phyloP scores from a whole-genome alignment of 2,113 vertebrate species.

The Mionectes macconnelli region DNA sequence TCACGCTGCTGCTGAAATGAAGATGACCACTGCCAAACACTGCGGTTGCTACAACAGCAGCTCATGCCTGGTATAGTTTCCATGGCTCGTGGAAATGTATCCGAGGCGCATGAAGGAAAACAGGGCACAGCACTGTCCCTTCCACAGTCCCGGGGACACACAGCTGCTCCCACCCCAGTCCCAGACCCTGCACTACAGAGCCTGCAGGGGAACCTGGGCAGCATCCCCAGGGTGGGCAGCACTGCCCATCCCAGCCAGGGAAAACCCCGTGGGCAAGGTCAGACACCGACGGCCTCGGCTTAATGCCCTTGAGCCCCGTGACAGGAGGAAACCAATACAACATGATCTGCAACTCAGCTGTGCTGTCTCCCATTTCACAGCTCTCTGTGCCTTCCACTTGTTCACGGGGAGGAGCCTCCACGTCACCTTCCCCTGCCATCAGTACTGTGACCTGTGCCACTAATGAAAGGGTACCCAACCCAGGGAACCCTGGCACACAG shows the following conservation, averaged over 20 bases:
- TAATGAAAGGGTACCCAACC: not conserved
- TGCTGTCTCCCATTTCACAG: not conserved
- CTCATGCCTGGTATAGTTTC: constrained; percentile 41
- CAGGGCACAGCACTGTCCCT: not conserved
- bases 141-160: not conserved
- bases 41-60: constrained; percentile 50
- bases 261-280: not conserved
- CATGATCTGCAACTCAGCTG: not conserved
- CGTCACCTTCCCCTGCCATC: not conserved
- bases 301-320: not conserved
- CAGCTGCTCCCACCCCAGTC: not conserved
- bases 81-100: not conserved
- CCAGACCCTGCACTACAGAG: not conserved
- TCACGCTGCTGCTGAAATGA: not conserved
- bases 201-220: not conserved
- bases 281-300: not conserved
- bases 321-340: not conserved
- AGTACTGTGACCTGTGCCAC: not conserved
- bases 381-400: not conserved
- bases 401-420: not conserved
- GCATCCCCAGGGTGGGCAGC: not conserved
- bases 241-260: rapidly evolving
- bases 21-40: constrained; percentile 11
- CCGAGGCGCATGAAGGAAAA: not conserved
- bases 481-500: rapidly evolving